phyloP scores from a whole-genome alignment of 92 coral and sea anemone genomes.

The Phenganax stokvisi region DNA sequence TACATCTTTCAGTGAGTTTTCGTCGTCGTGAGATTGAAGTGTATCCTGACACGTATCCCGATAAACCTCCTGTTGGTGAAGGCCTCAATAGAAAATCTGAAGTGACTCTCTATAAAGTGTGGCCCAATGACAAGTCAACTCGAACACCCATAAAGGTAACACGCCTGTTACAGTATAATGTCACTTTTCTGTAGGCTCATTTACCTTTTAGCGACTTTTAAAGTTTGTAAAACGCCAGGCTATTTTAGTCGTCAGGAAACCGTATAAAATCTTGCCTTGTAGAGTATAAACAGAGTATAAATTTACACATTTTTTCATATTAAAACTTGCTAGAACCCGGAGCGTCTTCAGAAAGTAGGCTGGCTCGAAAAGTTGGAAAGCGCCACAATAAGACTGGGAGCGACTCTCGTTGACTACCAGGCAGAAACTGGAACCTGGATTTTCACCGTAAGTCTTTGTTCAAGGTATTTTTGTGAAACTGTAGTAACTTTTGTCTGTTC shows the following conservation, averaged over 20 bases:
- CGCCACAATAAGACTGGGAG: constrained; percentile 85
- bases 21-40: constrained; percentile 96
- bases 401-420: constrained; percentile 72
- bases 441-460: constrained; percentile 71
- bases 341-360: constrained; percentile 78
- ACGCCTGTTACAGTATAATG: no score
- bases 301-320: not conserved
- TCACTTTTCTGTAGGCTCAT: no score
- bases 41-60: constrained; percentile 78
- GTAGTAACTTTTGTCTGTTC: not conserved
- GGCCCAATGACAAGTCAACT: constrained; percentile 94
- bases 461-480: not conserved
- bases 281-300: not conserved
- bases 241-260: no score
- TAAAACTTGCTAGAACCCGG: constrained; percentile 64
- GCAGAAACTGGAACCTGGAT: constrained; percentile 90
- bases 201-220: no score
- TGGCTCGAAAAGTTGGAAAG: constrained; percentile 89
- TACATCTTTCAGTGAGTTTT: constrained; percentile 61
- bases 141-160: constrained; percentile 81
- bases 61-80: constrained; percentile 88
- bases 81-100: constrained; percentile 89
- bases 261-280: no score
- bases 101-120: constrained; percentile 76
- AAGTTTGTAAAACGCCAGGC: no score